These are phyloP conservation scores for Athalia circularis DNA, from an alignment of 2,888 invertebrate genomes.

Conservation along the genomic window DNA sequence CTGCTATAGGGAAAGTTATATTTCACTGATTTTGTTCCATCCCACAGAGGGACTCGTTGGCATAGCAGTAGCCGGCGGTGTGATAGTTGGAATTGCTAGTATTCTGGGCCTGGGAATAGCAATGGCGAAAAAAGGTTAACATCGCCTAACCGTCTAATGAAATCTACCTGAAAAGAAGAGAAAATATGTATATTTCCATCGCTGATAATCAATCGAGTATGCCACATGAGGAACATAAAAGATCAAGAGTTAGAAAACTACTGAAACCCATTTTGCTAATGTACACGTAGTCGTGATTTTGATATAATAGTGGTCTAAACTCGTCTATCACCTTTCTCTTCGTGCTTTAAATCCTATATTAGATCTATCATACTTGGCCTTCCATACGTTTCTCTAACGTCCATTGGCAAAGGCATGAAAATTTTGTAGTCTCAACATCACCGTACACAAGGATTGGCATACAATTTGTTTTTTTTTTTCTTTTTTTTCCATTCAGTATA, in stretches of 20 bases:
- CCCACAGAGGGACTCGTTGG: constrained; percentile 87
- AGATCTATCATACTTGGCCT: too few species aligned
- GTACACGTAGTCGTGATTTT: too few species aligned
- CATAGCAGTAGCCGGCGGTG: constrained; percentile 92
- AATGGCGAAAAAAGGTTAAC: constrained; percentile 77
- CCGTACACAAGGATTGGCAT: too few species aligned
- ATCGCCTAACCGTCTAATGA: background rate
- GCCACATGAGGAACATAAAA: too few species aligned
- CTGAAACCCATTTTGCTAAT: too few species aligned
- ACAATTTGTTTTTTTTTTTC: background rate
- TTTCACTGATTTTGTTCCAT: constrained; percentile 58
- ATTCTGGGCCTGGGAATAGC: constrained; percentile 90
- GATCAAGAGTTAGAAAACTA: too few species aligned
- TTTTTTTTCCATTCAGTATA: background rate
- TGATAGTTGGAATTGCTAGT: constrained; percentile 89
- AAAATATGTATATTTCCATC: background rate
- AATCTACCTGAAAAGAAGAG: background rate
- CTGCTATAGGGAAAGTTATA: constrained; percentile 44
- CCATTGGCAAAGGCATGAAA: too few species aligned
- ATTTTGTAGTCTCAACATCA: too few species aligned
- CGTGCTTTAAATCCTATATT: too few species aligned
- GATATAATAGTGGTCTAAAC: too few species aligned
- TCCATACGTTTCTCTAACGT: too few species aligned
- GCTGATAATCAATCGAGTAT: constrained; percentile 1
- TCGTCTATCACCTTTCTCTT: too few species aligned